These are phyloP conservation scores for Chrysopilus asiliformis DNA, from an alignment of 2,888 invertebrate species.

Conservation along the genomic window DNA sequence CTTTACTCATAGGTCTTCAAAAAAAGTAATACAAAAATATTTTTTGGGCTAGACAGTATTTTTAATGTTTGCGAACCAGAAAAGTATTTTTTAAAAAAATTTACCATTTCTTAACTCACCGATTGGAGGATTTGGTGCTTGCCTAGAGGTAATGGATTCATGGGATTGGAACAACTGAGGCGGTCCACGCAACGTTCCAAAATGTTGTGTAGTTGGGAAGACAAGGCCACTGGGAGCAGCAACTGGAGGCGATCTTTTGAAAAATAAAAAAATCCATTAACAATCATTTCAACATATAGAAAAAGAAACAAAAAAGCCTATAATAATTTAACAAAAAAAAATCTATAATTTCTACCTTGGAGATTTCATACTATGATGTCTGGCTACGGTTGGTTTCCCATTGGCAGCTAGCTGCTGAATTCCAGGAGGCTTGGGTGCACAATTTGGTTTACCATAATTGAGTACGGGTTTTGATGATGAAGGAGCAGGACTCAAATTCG, in stretches of 20 bases:
- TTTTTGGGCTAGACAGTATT: too few species aligned
- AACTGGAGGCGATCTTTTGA: slow-evolving; percentile 33
- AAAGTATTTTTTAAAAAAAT: too few species aligned
- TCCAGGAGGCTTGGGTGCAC: slow-evolving; percentile 72
- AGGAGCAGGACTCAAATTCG: slow-evolving; percentile 5
- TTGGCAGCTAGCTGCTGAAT: slow-evolving; percentile 34
- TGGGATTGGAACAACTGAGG: slow-evolving; percentile 27
- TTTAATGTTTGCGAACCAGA: too few species aligned
- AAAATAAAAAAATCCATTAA: slow-evolving; percentile 1
- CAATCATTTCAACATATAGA: slow-evolving; percentile 4
- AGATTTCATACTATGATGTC: slow-evolving; percentile 75
- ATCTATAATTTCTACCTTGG: slow-evolving; percentile 42
- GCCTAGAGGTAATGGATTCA: slow-evolving; percentile 28
- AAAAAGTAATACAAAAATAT: too few species aligned
- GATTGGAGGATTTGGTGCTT: slow-evolving; percentile 32
- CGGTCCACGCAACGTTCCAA: slow-evolving; percentile 33
- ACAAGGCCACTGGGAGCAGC: slow-evolving; percentile 25
- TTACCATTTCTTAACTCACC: too few species aligned
- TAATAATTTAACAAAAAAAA: slow-evolving; percentile 2
- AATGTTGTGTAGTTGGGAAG: slow-evolving; percentile 31
- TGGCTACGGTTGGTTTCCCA: slow-evolving; percentile 41
- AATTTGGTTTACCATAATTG: slow-evolving; percentile 64
- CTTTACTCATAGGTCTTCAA: too few species aligned
- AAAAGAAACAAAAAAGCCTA: slow-evolving; percentile 5
- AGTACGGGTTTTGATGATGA: slow-evolving; percentile 31